A percentile compares a stretch with the other conserved stretches of the same genome.
These are phyloP conservation scores for Axea sp. DNA, from an alignment of 2,888 invertebrate genomes.

Conservation along the genomic window DNA sequence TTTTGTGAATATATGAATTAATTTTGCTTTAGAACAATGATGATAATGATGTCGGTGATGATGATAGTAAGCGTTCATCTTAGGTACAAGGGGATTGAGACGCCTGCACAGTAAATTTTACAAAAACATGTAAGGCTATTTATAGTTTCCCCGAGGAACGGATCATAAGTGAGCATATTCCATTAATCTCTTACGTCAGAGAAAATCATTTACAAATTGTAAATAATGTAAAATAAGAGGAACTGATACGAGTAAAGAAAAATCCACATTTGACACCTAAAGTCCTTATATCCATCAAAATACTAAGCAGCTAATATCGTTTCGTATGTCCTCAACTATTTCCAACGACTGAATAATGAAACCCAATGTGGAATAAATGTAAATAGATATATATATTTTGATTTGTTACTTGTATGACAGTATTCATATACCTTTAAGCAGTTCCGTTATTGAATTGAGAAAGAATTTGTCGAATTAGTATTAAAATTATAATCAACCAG, in stretches of 20 bases:
- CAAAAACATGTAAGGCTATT: conserved; percentile 3
- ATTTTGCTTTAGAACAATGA: no score
- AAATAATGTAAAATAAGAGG: conserved; percentile 50
- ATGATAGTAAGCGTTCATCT: no score
- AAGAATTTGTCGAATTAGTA: conserved; percentile 22
- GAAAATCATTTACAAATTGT: conserved; percentile 32
- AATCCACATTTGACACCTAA: conserved; percentile 7
- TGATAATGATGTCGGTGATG: no score
- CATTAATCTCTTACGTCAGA: conserved; percentile 11
- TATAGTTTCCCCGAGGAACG: conserved; percentile 7
- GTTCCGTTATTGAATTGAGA: conserved; percentile 4
- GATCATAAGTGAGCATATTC: conserved; percentile 28
- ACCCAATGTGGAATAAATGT: conserved; percentile 16
- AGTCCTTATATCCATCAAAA: conserved; percentile 12
- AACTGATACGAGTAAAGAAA: conserved; percentile 4
- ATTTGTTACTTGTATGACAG: conserved; percentile 9
- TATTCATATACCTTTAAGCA: not conserved
- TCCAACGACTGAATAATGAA: not conserved
- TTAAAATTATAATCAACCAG: conserved; percentile 29
- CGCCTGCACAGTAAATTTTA: conserved; percentile 38
- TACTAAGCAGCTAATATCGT: not conserved
- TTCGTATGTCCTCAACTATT: conserved; percentile 12
- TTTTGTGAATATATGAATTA: no score
- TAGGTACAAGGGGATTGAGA: conserved; percentile 36
- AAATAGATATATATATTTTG: conserved; percentile 26